Evolutionary conservation across 1,140 invertebrate species (phyloP), one percentile per base, ranked within the genome.

Genomic region (Drosophila sp.): DNA sequence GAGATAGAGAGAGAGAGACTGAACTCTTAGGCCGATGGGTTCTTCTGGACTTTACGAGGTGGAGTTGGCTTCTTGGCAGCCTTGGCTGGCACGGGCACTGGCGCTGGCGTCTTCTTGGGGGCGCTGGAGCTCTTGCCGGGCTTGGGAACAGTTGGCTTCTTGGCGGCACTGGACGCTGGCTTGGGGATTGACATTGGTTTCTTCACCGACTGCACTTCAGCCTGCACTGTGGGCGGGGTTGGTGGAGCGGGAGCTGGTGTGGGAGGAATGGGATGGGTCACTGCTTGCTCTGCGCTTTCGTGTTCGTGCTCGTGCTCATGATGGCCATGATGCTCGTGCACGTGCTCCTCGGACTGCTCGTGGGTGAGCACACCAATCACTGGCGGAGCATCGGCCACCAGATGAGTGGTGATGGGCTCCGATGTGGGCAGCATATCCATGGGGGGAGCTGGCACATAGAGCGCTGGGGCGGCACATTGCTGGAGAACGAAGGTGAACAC

Each of bases 401-500:
- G 1, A n/a, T 77, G 54, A 11, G 67, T 75, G 56, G 76, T 80
- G 11, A 89, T 61, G 27, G 89, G 73, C 4, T 79, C 74, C 7
- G 75, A 70, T 1, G 75, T 80, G 57, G 90, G 90, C 67, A 91
- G 60, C 10, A 58, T 33, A 29, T 79, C 63, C 63, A 83, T 70
- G 27, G 81, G 60, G 3, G 90, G 90, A 10, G 90, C 74, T 1
- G 90, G 90, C 25, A 91, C 79, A 65, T 80, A 91, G 50, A 69
- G 64, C 0, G 77, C 55, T n/a, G 90, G 81, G 3, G 57, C 1
- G 30, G 79, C 68, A 57, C 90, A 91, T 62, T 76, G 63, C 60
- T 91, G 90, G 54, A 91, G 76, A n/a, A 90, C 90, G 25, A 91
- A 91, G 47, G 86, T 80, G 70, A 91, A 91, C n/a, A 91, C 70